Evolutionary conservation across 2,797 vertebrate genomes (phyloP), one percentile per base, ranked within the genome.

Genomic region (Poecilia picta): DNA sequence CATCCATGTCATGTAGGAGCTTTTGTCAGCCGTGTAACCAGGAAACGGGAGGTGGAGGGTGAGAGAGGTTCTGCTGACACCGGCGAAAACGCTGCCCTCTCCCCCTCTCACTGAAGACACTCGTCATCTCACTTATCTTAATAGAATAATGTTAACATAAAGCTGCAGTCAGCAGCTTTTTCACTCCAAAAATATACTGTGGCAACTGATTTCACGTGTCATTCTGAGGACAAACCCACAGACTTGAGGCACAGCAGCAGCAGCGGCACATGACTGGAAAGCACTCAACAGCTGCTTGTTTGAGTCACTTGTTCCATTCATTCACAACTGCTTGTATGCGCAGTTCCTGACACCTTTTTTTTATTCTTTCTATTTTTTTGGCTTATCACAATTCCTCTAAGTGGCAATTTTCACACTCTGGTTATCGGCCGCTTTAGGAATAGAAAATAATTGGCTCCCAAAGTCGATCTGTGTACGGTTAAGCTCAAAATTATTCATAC

Each of bases 1-100:
- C 87, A 80, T 88, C 84, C 82, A 80, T 81, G 88, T 87, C 81
- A 86, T 55, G 81, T 55, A 49, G 53, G 85, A 78, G 85, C 81
- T 79, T 87, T 83, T 78, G 83, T 88, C 89, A 89, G 88, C 85
- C 83, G 86, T 59, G 77, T 62, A 78, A 73, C 75, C 91, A 89
- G 91, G 93, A 94, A 93, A 88, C 28, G 47, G 74, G 85, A 79
- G 83, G 85, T 83, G 85, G 70, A 57, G 79, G 80, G 73, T 75
- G 73, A 82, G 79, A 77, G 81, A 82, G 72, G 74, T 77, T 80
- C 83, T 87, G 91, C 83, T 79, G 87, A 89, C 82, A 4, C 73
- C 51, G 75, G 70, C 43, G 16, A 87, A 80, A 86, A 80, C 75
- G 41, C 83, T 71, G 84, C 76, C 73, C 81, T 75, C n/a, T 57